Evolutionary conservation across 2,797 vertebrate genomes (phyloP), one percentile per base, ranked within the genome.

Genomic region (Rhinella marina): DNA sequence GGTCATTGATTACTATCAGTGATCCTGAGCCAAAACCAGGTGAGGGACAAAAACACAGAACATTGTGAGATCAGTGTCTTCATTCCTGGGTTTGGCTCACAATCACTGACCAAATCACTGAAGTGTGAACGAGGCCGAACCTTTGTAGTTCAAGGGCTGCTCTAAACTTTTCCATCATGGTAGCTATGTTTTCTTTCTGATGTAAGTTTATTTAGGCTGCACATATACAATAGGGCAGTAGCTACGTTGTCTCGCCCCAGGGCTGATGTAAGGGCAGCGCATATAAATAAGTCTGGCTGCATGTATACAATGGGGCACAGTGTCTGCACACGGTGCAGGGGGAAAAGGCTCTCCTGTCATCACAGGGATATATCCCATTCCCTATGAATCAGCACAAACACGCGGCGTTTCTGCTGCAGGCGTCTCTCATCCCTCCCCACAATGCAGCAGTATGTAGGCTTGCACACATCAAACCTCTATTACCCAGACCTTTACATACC

Each of bases 261-360:
- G 32, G 32, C 32, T 41, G 32, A 41, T 41, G 32, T 41, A 29
- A 52, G 19, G 48, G 52, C 76, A 19, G 54, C 10, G 6, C 77
- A 21, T 59, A 29, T 17, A n/a, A 27, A 78, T 27, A 54, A 8
- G 21, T 62, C 27, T 12, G 54, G 21, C 82, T 25, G 70, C 70
- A 27, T 16, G 54, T 76, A 84, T 76, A 84, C 82, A 84, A 84
- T 84, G 82, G 73, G 73, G 70, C 13, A 11, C 82, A 84, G 82
- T 84, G 82, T 84, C 13, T 82, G n/a, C 21, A 48, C 0, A 7
- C 7, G 52, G 68, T 21, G 41, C n/a, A 23, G 64, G 66, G 81
- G 57, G 64, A 73, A 21, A 7, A 23, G 52, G 50, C 12, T 11
- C 50, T 41, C 17, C 19, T 84, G 48, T 50, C 54, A 70, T 82